phyloP scores from a whole-genome alignment of 2,797 vertebrate genomes.

The Rallus crepitans region DNA sequence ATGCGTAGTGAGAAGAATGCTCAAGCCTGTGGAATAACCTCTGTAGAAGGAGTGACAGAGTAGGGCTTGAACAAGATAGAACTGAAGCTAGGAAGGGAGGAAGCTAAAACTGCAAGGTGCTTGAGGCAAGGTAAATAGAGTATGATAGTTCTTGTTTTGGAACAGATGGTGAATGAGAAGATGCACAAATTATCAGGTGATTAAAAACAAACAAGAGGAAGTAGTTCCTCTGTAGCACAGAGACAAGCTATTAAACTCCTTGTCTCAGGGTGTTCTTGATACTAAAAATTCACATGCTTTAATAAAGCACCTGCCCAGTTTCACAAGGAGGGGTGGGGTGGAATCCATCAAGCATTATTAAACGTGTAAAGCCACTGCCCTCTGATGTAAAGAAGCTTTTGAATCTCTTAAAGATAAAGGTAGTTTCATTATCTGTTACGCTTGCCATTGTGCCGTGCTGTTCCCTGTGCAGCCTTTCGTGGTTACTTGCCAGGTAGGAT shows the following conservation, averaged over 20 bases:
- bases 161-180: not conserved
- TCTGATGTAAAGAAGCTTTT: not conserved
- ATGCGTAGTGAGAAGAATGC: not conserved
- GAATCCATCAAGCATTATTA: not conserved
- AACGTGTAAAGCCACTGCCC: not conserved
- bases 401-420: not conserved
- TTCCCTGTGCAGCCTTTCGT: not conserved
- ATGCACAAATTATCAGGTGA: not conserved
- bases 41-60: not conserved
- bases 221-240: not conserved
- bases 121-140: constrained; percentile 8
- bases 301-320: not conserved
- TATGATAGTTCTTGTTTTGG: constrained; percentile 16
- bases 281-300: not conserved
- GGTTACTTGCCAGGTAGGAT: not conserved
- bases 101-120: not conserved
- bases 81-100: not conserved
- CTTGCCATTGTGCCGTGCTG: not conserved
- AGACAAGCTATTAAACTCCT: not conserved
- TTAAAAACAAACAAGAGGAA: constrained; percentile 22
- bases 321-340: not conserved
- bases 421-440: not conserved
- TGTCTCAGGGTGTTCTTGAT: not conserved
- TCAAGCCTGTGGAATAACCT: not conserved
- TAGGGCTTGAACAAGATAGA: not conserved